phyloP scores from a whole-genome alignment of 2,888 invertebrate species.

The Syrphus vitripennis region DNA sequence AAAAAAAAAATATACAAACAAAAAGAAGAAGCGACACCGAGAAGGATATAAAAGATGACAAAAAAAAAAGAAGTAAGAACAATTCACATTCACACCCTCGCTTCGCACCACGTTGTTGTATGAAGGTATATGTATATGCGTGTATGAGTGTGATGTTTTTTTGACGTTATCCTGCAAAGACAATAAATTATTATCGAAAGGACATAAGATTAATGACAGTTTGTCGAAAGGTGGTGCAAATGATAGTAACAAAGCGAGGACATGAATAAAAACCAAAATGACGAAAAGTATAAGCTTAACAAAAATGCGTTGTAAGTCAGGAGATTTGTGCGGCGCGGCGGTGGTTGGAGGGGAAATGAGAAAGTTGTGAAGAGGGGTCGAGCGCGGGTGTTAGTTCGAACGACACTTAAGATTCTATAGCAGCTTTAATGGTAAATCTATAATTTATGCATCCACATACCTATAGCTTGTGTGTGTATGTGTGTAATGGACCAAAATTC shows the following conservation, averaged over 20 bases:
- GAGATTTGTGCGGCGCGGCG: neutral
- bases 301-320: slow-evolving; percentile 40
- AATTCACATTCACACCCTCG: slow-evolving; percentile 42
- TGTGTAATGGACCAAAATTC: slow-evolving; percentile 50
- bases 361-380: neutral
- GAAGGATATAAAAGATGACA: slow-evolving; percentile 13
- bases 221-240: slow-evolving; percentile 70
- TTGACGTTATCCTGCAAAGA: slow-evolving; percentile 70
- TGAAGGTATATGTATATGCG: neutral
- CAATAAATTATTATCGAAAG: slow-evolving; percentile 72
- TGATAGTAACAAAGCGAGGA: slow-evolving; percentile 70
- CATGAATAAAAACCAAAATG: slow-evolving; percentile 68
- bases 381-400: neutral
- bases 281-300: slow-evolving; percentile 65
- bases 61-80: slow-evolving; percentile 20
- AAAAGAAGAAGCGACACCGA: slow-evolving; percentile 5
- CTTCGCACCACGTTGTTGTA: neutral
- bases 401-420: neutral
- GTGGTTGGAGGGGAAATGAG: neutral
- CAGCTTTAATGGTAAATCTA: slow-evolving; percentile 53
- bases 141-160: slow-evolving; percentile 54
- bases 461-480: no score
- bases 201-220: slow-evolving; percentile 72
- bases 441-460: slow-evolving; percentile 68
- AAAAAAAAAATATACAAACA: neutral